phyloP scores from a whole-genome alignment of 2,888 invertebrate species.

The Tetragonisca angustula region DNA sequence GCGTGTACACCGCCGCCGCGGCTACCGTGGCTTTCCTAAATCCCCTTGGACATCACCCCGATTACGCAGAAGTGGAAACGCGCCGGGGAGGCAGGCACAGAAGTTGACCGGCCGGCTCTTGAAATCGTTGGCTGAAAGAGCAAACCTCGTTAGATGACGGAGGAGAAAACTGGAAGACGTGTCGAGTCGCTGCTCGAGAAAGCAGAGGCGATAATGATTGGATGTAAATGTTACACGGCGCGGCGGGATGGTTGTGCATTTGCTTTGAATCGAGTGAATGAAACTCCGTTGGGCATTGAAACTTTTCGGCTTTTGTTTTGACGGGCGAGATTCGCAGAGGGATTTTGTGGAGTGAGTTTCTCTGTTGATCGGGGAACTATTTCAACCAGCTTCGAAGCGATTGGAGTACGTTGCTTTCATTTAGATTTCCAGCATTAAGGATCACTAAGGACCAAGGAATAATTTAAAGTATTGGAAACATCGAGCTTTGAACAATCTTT shows the following conservation, averaged over 20 bases:
- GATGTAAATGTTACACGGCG: slow-evolving; percentile 4
- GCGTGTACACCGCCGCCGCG: slow-evolving; percentile 3
- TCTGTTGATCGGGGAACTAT: neutral
- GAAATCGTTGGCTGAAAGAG: neutral
- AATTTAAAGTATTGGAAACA: too few relatives aligned
- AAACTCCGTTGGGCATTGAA: neutral
- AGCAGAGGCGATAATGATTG: slow-evolving; percentile 8
- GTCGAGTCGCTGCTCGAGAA: neutral
- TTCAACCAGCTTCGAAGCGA: neutral
- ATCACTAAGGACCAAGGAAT: too few relatives aligned
- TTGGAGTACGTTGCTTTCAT: neutral
- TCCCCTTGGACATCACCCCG: slow-evolving; percentile 17
- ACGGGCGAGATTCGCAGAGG: neutral
- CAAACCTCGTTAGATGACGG: neutral
- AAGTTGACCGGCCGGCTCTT: neutral
- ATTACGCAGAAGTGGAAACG: slow-evolving; percentile 23
- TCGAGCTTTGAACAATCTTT: too few relatives aligned
- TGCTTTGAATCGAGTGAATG: slow-evolving; percentile 1
- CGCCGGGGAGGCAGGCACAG: neutral
- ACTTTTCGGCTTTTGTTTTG: neutral
- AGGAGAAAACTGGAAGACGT: neutral
- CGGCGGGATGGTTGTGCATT: neutral
- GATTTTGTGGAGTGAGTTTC: neutral
- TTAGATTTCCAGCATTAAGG: too few relatives aligned
- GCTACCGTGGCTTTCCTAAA: slow-evolving; percentile 52